Conservation (phyloP, 1,140 invertebrate species). For the Anadara kagoshimensis region DNA sequence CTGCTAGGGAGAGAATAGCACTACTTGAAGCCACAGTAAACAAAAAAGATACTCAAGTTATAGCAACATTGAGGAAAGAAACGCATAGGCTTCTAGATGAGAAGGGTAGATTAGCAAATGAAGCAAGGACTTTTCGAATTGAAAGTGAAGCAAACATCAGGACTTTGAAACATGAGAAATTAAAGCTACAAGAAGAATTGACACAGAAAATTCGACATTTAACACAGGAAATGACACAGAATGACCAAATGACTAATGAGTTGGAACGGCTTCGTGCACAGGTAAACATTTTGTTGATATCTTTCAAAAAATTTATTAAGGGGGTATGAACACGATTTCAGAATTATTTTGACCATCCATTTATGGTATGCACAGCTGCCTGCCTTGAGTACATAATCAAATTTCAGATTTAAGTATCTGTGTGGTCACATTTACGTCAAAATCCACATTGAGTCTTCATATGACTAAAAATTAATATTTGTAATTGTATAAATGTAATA, state of each 20-base stretch:
- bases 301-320: background rate
- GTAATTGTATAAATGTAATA: too few relatives aligned
- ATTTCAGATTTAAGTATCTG: background rate
- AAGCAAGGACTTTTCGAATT: constrained; percentile 45
- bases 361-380: background rate
- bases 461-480: too few relatives aligned
- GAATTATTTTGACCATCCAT: background rate
- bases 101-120: constrained; percentile 58
- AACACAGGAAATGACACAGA: constrained; percentile 54
- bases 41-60: constrained; percentile 49
- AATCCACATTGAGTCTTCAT: too few relatives aligned
- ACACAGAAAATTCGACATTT: constrained; percentile 56
- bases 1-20: constrained; percentile 57
- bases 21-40: constrained; percentile 51
- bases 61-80: constrained; percentile 52
- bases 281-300: constrained; percentile 33
- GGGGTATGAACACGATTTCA: background rate
- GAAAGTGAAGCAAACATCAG: constrained; percentile 51
- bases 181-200: constrained; percentile 56
- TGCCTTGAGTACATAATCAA: background rate
- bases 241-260: constrained; percentile 54
- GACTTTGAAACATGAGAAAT: constrained; percentile 48
- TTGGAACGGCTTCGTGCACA: constrained; percentile 51
- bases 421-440: background rate
- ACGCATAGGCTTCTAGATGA: constrained; percentile 53